A percentile compares a stretch with the other conserved stretches of the same genome.
These are phyloP conservation scores for Scaptomyza reducta DNA, from an alignment of 2,888 invertebrate genomes.

Conservation along the genomic window DNA sequence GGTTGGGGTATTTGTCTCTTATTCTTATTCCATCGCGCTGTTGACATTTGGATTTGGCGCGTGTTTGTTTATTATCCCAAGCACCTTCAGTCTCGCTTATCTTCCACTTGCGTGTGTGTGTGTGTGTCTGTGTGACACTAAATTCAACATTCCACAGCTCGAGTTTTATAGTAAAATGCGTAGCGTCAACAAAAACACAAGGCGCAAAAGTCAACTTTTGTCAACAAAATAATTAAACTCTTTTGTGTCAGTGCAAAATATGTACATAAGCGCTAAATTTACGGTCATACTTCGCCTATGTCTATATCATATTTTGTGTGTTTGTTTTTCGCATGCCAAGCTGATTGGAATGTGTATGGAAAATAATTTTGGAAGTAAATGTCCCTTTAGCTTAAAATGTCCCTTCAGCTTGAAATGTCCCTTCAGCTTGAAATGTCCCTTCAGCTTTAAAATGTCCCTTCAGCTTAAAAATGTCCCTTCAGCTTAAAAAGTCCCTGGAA, in stretches of 20 bases:
- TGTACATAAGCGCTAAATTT: conserved; percentile 47
- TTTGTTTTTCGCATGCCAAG: conserved; percentile 17
- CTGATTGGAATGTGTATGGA: not conserved
- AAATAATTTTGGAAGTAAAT: not conserved
- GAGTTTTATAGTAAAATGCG: conserved; percentile 42
- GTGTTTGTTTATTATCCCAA: conserved; percentile 61
- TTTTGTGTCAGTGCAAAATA: conserved; percentile 51
- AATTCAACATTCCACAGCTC: conserved; percentile 65
- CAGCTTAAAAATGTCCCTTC: not conserved
- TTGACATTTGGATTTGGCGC: conserved; percentile 70
- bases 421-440: not conserved
- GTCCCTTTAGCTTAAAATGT: not conserved
- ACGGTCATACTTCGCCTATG: conserved; percentile 16
- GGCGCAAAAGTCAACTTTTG: conserved; percentile 67
- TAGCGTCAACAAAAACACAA: conserved; percentile 48
- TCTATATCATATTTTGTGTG: not conserved
- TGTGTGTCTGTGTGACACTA: conserved; percentile 11
- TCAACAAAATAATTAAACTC: conserved; percentile 75
- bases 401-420: not conserved
- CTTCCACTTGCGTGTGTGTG: conserved; percentile 25
- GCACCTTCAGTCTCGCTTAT: conserved; percentile 57
- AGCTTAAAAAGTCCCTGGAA: not conserved
- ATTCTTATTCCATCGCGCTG: conserved; percentile 45
- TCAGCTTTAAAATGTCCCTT: not conserved
- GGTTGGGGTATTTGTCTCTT: conserved; percentile 4